A percentile compares a stretch with the other conserved stretches of the same genome.
These are phyloP conservation scores for Sylvietta virens DNA, from an alignment of 2,113 vertebrate genomes.

Conservation along the genomic window DNA sequence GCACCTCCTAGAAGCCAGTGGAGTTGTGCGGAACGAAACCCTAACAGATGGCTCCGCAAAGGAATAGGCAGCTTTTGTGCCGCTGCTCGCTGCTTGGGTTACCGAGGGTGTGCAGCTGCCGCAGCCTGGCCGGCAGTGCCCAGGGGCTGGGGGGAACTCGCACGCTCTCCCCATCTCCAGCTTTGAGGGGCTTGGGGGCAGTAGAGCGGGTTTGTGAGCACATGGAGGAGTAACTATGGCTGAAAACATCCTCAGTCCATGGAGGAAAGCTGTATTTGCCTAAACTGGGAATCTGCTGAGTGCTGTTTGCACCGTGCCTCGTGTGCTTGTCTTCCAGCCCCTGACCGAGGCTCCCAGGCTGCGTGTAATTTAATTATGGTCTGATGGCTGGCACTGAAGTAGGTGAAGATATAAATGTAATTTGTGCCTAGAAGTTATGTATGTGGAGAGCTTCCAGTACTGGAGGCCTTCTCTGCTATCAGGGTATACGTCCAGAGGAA, in stretches of 20 bases:
- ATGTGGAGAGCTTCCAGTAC: not conserved
- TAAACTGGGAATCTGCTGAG: not conserved
- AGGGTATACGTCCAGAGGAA: not conserved
- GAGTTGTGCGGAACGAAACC: accelerated
- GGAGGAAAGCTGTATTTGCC: not conserved
- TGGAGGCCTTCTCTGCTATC: not conserved
- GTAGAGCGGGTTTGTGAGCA: not conserved
- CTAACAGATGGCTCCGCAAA: not conserved
- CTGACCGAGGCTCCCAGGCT: not conserved
- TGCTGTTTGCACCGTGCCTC: accelerated
- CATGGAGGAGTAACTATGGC: accelerated
- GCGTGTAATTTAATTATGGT: not conserved
- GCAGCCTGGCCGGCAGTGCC: accelerated
- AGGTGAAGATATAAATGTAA: not conserved
- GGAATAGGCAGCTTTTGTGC: not conserved
- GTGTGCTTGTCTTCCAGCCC: accelerated
- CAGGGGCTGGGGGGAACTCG: accelerated
- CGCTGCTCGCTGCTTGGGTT: not conserved
- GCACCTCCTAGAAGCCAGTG: not conserved
- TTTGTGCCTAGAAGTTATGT: not conserved
- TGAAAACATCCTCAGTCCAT: accelerated
- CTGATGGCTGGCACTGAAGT: not conserved
- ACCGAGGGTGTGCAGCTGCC: accelerated
- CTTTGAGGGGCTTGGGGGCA: not conserved
- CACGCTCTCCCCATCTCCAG: accelerated